Evolutionary conservation across 2,888 invertebrate genomes (phyloP), one percentile per base, ranked within the genome.

Genomic region (Penaeus monodon): DNA sequence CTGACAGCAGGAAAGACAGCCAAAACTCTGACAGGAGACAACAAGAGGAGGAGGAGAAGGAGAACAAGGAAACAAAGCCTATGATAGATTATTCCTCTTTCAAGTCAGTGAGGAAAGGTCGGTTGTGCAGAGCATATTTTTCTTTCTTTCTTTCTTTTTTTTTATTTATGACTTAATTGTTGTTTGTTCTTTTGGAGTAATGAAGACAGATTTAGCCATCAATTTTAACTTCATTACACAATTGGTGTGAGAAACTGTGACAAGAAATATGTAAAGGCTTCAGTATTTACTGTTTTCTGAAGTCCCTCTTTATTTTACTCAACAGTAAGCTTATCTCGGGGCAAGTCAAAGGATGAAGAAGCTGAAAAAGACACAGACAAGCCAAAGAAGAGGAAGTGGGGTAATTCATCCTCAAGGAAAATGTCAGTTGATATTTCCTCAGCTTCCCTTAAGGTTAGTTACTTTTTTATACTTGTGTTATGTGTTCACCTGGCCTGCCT

Each of bases 361-460:
- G 27, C 24, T 64, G 57, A 73, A 29, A 44, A 27, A 81, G 88
- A 86, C 17, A 74, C 33, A 12, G 82, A 86, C n/a, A 86, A 86
- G 44, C 89, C 89, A 24, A 89, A 83, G 81, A 89, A 84, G 57
- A 74, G 78, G 44, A 86, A 81, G 57, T 89, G 89, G 89, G 89
- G 86, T 14, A 84, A 76, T 76, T 57, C 76, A n/a, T 84, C 86
- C 12, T n/a, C 89, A 49, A 77, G 73, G 38, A 86, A 86, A 38
- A n/a, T 80, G 20, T 84, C 89, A n/a, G 66, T 89, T 2, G 89
- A 86, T 33, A 89, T 89, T 24, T 89, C 89, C 8, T 89, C 89
- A 12, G 83, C 86, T 29, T 89, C 89, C 14, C 81, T 89, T 38
- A 89, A 89, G 86, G 89, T 89, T 49, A 77, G 63, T 29, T 22